Base-by-base conservation (phyloP, 2,888 invertebrate genomes). In the Caenorhabditis sp. region DNA sequence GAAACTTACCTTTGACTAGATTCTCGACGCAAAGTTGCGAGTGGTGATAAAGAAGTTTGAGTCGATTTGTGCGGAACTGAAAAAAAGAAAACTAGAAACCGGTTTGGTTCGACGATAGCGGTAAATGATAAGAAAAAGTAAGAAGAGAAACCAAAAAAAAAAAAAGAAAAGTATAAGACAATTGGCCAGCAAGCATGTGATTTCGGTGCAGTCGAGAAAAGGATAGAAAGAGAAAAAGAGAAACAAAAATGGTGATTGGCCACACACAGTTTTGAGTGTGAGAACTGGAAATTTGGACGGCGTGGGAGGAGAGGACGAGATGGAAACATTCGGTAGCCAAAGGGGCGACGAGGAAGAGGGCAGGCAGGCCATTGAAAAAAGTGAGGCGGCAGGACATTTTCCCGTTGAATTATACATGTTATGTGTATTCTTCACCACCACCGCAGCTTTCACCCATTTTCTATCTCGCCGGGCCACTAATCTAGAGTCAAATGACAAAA, bases 141-240 rank as follows among this genome's bases (percentile, higher is more conserved):
- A 30, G 13, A 46, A 35, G 27, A 46, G 13, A 24, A 56, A 22
- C 9, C 13, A 15, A 13, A 1, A 22, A 17, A 56, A 1, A 13
- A 2, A 2, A 52, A 7, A 32, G 35, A 32, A 59, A 30, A 26
- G 6, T 17, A 13, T n/a, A n/a, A n/a, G n/a, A n/a, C n/a, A n/a
- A n/a, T n/a, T n/a, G n/a, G n/a, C n/a, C 52, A 63, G 27, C 37
- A 53, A 65, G 26, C 32, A 55, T 55, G 35, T 43, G 35, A 66
- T 56, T 46, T 37, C 20, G 52, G 53, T 39, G 26, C 17, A 22
- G 24, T 55, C 39, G 46, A 56, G 26, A 52, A 24, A 45, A 61
- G 32, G 35, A 37, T 32, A 43, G 45, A 32, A 3, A 35, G 20
- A 48, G 17, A 15, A 61, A 61, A 39, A 55, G 55, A 41, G 39